Conservation (phyloP, 2,888 invertebrate species). For the Rotaria magnacalcarata region DNA sequence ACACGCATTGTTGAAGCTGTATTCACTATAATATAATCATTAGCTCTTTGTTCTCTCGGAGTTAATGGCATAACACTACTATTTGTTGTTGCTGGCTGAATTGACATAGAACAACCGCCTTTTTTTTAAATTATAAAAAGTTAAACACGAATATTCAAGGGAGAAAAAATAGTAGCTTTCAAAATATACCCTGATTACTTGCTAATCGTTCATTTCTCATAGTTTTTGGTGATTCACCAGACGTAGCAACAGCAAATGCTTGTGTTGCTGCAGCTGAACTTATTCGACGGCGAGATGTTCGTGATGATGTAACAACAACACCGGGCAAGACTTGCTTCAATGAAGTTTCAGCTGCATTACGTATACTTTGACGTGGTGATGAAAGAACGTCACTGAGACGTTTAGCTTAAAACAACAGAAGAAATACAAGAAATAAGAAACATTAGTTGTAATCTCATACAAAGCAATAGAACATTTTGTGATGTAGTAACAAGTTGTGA, state of each 20-base stretch:
- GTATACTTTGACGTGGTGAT: constrained; percentile 35
- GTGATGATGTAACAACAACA: constrained; percentile 81
- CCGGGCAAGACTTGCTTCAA: constrained; percentile 67
- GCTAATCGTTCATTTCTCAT: constrained; percentile 13
- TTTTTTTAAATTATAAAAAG: neutral
- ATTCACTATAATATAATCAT: constrained; percentile 42
- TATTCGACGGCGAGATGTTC: constrained; percentile 74
- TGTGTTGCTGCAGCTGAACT: constrained; percentile 66
- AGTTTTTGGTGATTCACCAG: constrained; percentile 65
- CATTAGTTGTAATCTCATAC: neutral
- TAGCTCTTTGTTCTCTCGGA: neutral
- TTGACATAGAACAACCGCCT: neutral
- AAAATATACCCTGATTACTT: neutral
- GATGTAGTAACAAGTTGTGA: neutral
- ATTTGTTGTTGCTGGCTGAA: neutral
- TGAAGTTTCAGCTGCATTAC: constrained; percentile 30
- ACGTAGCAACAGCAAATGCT: constrained; percentile 84
- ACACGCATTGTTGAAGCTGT: constrained; percentile 88
- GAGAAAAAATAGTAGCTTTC: no score
- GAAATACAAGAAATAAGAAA: neutral
- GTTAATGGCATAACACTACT: neutral
- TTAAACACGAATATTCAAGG: no score
- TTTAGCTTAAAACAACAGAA: neutral
- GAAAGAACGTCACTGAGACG: constrained; percentile 22
- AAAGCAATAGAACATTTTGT: constrained; percentile 26